These are phyloP conservation scores for Ooceraea biroi DNA, from an alignment of 1,140 invertebrate species.

Conservation along the genomic window DNA sequence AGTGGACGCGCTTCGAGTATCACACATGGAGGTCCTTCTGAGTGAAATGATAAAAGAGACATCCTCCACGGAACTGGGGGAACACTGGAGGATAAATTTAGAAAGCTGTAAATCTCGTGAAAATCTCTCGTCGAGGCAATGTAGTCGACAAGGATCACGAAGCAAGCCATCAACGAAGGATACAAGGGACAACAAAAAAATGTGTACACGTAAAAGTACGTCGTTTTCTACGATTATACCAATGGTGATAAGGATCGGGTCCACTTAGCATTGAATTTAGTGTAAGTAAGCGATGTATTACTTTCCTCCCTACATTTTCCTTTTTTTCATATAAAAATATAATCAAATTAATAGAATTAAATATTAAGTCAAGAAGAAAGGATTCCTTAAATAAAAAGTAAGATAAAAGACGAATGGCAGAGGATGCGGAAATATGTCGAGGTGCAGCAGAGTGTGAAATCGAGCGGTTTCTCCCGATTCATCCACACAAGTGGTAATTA, in stretches of 20 bases:
- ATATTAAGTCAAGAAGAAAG: background rate
- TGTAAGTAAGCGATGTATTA: background rate
- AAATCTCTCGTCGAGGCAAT: constrained; percentile 49
- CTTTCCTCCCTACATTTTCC: background rate
- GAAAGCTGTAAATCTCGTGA: constrained; percentile 65
- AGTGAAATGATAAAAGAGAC: constrained; percentile 63
- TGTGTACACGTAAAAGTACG: constrained; percentile 1
- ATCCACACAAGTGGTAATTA: background rate
- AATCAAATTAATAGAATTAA: constrained; percentile 34
- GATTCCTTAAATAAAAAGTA: background rate
- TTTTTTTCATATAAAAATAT: background rate
- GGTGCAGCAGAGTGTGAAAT: constrained; percentile 11
- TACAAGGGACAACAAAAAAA: constrained; percentile 1
- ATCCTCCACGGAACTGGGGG: constrained; percentile 34
- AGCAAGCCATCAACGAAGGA: background rate
- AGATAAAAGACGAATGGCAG: constrained; percentile 12
- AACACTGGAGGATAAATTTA: constrained; percentile 64
- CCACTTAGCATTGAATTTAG: background rate
- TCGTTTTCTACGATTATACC: constrained; percentile 17
- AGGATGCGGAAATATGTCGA: constrained; percentile 13
- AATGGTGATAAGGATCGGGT: background rate
- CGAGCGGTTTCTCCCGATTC: background rate
- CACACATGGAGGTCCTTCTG: constrained; percentile 25
- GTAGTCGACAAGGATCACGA: constrained; percentile 12
- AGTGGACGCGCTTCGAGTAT: constrained; percentile 10